Conservation (phyloP, 2,113 vertebrate species). For the Eidolon helvum region DNA sequence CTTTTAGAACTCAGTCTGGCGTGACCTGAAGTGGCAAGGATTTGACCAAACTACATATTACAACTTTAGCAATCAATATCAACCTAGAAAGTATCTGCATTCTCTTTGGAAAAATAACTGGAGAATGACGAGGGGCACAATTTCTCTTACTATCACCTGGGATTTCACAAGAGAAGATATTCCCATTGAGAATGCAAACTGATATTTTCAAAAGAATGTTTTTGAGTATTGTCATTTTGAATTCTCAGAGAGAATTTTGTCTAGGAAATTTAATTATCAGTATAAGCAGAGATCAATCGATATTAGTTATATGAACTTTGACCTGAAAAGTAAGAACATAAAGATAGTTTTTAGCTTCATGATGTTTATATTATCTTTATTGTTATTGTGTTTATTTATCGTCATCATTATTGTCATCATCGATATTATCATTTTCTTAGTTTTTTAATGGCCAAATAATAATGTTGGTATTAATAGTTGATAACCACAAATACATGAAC, state of each 20-base stretch:
- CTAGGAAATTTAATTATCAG: not conserved
- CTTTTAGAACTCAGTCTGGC: not conserved
- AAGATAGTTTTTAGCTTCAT: not conserved
- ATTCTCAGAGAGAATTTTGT: not conserved
- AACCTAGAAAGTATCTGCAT: not conserved
- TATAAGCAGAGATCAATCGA: not conserved
- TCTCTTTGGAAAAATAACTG: not conserved
- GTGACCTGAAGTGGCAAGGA: not conserved
- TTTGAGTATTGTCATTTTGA: not conserved
- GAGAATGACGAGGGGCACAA: fast-evolving
- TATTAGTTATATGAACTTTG: not conserved
- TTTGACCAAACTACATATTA: not conserved
- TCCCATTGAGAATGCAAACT: not conserved
- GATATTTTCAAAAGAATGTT: not conserved
- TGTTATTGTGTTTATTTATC: not conserved
- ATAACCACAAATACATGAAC: not conserved
- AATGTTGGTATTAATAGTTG: not conserved
- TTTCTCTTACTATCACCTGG: not conserved
- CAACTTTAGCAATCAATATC: not conserved
- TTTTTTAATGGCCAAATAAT: not conserved
- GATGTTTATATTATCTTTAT: not conserved
- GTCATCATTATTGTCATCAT: not conserved
- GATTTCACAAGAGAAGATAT: not conserved
- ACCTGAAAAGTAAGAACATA: not conserved
- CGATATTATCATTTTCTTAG: not conserved